Evolutionary conservation across 2,113 vertebrate species (phyloP).

Genomic region (Strix aluco): DNA sequence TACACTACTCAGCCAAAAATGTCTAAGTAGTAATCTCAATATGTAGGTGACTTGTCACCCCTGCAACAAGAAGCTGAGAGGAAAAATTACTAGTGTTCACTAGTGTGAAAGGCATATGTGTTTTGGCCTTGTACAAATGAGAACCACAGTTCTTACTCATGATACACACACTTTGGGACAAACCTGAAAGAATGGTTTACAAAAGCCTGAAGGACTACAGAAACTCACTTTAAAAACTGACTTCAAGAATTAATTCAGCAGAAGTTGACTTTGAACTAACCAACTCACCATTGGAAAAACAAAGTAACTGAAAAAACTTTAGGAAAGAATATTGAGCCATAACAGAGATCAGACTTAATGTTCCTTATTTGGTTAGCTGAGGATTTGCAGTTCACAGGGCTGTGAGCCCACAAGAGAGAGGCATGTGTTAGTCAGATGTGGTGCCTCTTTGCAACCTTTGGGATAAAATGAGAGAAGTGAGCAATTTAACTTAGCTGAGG

Average conservation of each 20-base stretch:
- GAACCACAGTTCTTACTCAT: not conserved
- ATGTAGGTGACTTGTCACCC: not conserved
- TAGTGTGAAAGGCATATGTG: not conserved
- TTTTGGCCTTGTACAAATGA: not conserved
- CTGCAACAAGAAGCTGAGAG: not conserved
- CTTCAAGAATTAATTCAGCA: not conserved
- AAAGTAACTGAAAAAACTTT: not conserved
- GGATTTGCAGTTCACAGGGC: not conserved
- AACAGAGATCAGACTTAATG: not conserved
- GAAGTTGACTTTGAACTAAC: not conserved
- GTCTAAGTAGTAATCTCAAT: not conserved
- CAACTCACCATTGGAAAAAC: not conserved
- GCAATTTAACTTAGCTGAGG: not conserved
- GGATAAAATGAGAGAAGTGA: not conserved
- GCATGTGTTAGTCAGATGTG: not conserved
- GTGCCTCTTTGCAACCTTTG: not conserved
- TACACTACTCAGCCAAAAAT: not conserved
- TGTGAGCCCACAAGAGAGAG: not conserved
- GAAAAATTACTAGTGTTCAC: not conserved
- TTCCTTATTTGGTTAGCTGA: not conserved
- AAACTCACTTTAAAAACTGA: not conserved
- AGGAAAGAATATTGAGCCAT: not conserved
- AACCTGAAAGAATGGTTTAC: not conserved
- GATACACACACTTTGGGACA: not conserved
- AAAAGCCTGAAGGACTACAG: not conserved